Evolutionary conservation across 2,888 invertebrate species (phyloP), one percentile per base, ranked within the genome.

Genomic region (Crossocerus cetratus): DNA sequence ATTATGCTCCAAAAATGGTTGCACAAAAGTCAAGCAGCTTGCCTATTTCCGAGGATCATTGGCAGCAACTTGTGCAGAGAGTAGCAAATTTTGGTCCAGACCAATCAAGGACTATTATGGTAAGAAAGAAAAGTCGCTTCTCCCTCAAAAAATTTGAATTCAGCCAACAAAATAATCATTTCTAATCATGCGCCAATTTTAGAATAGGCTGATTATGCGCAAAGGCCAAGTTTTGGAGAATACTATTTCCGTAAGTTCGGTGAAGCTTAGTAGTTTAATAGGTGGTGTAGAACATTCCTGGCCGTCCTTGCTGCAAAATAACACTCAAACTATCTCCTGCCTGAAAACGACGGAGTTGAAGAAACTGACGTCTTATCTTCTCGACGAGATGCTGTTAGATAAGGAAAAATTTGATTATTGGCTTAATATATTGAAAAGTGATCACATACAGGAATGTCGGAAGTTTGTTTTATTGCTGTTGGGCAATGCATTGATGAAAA

Each of bases 131-230:
- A 53, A 61, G 65, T 13, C 2, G 2, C 45, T 65, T 44, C 43
- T 43, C 44, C 3, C 44, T 32, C 49, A 18, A 8, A 13, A 60
- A 14, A 43, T 23, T 20, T 55, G 11, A 23, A 3, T 55, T 20
- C 0, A 22, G 43, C 44, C 53, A 49, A 4, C 62, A 32, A n/a
- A 23, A 21, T 3, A 16, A 32, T 53, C 23, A 58, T 60, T 60
- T 56, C 62, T 23, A 44, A 57, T 53, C 23, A 43, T 1, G 53
- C 44, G 21, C 14, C 22, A 49, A 57, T 86, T 82, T 69, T 81
- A 86, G 86, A 85, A 86, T 74, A 79, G 78, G 20, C 74, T 86
- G 67, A 78, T 84, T 65, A 65, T 86, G 22, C 76, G 81, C 69
- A 65, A 65, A 66, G 32, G 81, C 1, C 79, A 68, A 70, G 44